phyloP scores from a whole-genome alignment of 2,888 invertebrate species.

The Ceramica pisi region DNA sequence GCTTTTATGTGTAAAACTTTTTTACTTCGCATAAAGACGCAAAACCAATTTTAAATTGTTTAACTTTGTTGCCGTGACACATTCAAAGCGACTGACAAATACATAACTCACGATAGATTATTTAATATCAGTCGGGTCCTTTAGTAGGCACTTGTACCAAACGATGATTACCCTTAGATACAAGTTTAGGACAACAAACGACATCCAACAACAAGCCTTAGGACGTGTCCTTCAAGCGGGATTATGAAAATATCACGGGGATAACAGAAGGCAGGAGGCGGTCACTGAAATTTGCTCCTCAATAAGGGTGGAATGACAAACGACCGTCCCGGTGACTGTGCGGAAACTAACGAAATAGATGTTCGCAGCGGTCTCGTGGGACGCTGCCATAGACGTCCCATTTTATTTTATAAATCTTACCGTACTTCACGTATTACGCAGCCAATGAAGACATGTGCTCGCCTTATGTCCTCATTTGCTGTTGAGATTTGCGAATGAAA shows the following conservation, averaged over 20 bases:
- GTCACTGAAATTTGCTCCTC: constrained; percentile 80
- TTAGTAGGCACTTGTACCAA: constrained; percentile 46
- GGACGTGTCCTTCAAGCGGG: constrained; percentile 72
- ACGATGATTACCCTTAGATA: constrained; percentile 63
- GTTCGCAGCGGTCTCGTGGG: constrained; percentile 69
- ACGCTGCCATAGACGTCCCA: constrained; percentile 57
- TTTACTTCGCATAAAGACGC: not conserved
- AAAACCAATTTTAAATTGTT: constrained; percentile 6
- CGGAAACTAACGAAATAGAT: constrained; percentile 80
- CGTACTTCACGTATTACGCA: constrained; percentile 59
- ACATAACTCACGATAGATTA: constrained; percentile 9
- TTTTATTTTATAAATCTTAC: constrained; percentile 67
- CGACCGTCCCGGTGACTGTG: constrained; percentile 80
- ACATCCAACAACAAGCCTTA: constrained; percentile 58
- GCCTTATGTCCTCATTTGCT: constrained; percentile 38
- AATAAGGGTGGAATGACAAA: constrained; percentile 83
- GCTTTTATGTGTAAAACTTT: constrained; percentile 36
- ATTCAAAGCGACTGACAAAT: not conserved
- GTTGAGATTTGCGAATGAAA: constrained; percentile 43
- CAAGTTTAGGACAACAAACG: constrained; percentile 64
- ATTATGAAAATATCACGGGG: constrained; percentile 83
- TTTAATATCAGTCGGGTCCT: constrained; percentile 30
- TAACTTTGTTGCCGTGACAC: not conserved
- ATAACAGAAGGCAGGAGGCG: constrained; percentile 77
- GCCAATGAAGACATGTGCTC: constrained; percentile 58